Evolutionary conservation across 2,888 invertebrate species (phyloP).

Genomic region (Zaprionus obscuricornis): DNA sequence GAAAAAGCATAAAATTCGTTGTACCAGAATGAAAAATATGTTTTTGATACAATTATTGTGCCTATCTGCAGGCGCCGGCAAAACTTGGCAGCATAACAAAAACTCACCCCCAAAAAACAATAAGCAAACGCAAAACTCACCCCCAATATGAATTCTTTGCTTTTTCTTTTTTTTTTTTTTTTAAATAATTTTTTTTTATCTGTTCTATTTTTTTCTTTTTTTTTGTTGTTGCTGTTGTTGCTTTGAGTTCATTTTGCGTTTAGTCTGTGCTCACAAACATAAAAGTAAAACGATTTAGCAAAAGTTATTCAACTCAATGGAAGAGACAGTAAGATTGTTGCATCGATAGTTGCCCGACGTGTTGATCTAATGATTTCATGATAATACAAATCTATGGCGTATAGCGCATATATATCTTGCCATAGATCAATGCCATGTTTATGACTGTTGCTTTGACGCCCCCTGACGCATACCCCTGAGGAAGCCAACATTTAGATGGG

Average conservation of each 20-base stretch:
- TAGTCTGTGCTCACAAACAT: conserved; percentile 25
- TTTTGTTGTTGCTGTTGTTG: conserved; percentile 42
- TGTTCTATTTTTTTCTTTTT: conserved; percentile 44
- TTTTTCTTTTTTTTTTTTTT: conserved; percentile 40
- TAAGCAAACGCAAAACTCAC: conserved; percentile 38
- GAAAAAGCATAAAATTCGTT: conserved; percentile 84
- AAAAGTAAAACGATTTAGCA: conserved; percentile 19
- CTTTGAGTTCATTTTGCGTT: conserved; percentile 66
- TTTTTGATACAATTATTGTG: conserved; percentile 83
- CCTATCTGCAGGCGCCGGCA: conserved; percentile 72
- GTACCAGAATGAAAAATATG: conserved; percentile 84
- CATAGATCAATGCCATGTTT: too few species aligned
- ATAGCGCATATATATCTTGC: too few species aligned
- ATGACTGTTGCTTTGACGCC: conserved; percentile 3
- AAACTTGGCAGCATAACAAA: conserved; percentile 32
- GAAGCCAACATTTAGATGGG: conserved; percentile 69
- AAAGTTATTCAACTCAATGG: too few species aligned
- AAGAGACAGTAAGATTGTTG: too few species aligned
- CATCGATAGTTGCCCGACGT: too few species aligned
- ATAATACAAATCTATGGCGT: too few species aligned
- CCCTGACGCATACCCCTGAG: conserved; percentile 9
- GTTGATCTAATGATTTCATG: too few species aligned
- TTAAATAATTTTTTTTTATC: conserved; percentile 23
- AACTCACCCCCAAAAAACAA: not conserved
- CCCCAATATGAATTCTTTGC: conserved; percentile 39